Evolutionary conservation across 2,113 vertebrate genomes (phyloP), one percentile per base, ranked within the genome.

Genomic region (Gobio gobio): DNA sequence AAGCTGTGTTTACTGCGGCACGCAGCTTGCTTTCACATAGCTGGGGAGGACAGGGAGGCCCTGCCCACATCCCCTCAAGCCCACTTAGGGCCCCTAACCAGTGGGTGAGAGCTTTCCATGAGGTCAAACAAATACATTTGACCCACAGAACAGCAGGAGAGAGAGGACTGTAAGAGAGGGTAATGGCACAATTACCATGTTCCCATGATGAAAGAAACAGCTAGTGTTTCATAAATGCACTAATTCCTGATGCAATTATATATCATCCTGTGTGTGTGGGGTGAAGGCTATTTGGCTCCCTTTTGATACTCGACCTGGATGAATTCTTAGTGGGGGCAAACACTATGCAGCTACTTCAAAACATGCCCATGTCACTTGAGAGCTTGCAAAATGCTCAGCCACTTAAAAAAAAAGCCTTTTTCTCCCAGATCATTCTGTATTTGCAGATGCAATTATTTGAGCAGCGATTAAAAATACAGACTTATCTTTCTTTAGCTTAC

Each of bases 101-200:
- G 72, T 26, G 77, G 88, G 87, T 81, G 74, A 91, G 87, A 91
- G 78, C 78, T 94, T 94, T 94, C 93, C 94, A 94, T 94, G 92
- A 94, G 91, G 93, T 93, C 93, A 94, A 92, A 90, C 83, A 84
- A 87, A 79, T 72, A 10, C 90, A 88, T 43, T 70, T 66, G 86
- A 84, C 85, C 91, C 89, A 87, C 88, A 61, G 74, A 76, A 91
- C 87, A 91, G 87, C 87, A 64, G 82, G 29, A 59, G 74, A 75
- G 59, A 40, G 70, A 45, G 80, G 40, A 76, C 47, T 58, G 80
- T 51, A 79, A 59, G 40, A 49, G 85, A 61, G 72, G 66, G 66
- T 82, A 75, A 56, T 85, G 90, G 85, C 80, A 61, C 89, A 16
- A 4, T 80, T 84, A 86, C 82, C 88, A 85, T 85, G 88, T 90